Conservation (phyloP, 1,140 invertebrate genomes). For the Anagrus nilaparvatae region DNA sequence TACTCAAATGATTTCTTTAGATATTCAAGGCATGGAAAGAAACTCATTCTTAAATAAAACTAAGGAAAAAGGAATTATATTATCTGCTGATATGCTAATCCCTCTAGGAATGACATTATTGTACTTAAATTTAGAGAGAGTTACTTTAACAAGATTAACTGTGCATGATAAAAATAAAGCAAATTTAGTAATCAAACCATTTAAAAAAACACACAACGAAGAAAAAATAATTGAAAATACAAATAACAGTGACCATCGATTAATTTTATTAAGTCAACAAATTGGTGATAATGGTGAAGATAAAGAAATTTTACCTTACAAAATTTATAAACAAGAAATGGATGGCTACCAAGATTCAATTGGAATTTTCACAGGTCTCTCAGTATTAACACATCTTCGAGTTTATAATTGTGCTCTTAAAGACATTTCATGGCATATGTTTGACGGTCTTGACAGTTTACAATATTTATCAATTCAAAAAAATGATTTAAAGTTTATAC, state of each 20-base stretch:
- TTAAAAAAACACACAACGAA: constrained; percentile 27
- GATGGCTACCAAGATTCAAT: constrained; percentile 37
- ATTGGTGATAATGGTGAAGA: constrained; percentile 31
- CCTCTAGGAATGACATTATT: constrained; percentile 28
- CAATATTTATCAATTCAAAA: constrained; percentile 51
- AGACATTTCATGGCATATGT: constrained; percentile 59
- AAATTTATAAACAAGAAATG: constrained; percentile 46
- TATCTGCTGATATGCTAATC: constrained; percentile 29
- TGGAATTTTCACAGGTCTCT: constrained; percentile 45
- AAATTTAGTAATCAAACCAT: constrained; percentile 31
- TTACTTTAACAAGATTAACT: constrained; percentile 28
- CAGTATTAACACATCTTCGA: constrained; percentile 45
- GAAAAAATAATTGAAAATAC: constrained; percentile 6
- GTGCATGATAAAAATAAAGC: constrained; percentile 26
- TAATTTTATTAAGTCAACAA: constrained; percentile 35
- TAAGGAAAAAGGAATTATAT: constrained; percentile 23
- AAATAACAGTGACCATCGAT: constrained; percentile 27
- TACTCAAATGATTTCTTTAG: constrained; percentile 45
- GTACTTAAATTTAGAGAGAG: constrained; percentile 32
- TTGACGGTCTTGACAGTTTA: constrained; percentile 50
- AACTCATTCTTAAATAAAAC: constrained; percentile 13
- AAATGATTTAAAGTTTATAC: constrained; percentile 52
- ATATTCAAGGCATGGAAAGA: constrained; percentile 47
- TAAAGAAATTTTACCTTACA: constrained; percentile 51
- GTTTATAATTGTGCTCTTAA: constrained; percentile 49